A percentile compares a stretch with the other conserved stretches of the same genome.
Conservation (phyloP, 2,888 invertebrate species). For the Hirtodrosophila histrioides region DNA sequence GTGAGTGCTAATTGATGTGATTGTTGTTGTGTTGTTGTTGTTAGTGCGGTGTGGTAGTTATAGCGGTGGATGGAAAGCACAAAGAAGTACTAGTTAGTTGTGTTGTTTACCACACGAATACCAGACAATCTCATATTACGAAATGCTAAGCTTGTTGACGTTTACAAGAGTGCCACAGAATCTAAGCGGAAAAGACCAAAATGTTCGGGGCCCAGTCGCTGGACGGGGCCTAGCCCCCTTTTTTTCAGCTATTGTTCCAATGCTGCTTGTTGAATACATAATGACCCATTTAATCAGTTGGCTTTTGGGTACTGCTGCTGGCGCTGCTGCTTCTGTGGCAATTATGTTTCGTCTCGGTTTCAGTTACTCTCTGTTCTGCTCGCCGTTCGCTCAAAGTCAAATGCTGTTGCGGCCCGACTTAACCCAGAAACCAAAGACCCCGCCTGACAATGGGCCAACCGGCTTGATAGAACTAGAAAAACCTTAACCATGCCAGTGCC, state of each 20-base stretch:
- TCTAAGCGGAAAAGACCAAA: background rate
- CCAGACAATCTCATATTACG: conserved; percentile 7
- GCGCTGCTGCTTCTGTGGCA: conserved; percentile 37
- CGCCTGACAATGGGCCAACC: conserved; percentile 36
- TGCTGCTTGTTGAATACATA: conserved; percentile 32
- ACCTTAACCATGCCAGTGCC: conserved; percentile 56
- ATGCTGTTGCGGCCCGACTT: conserved; percentile 60
- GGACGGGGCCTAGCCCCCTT: conserved; percentile 17
- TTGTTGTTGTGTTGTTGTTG: conserved; percentile 15
- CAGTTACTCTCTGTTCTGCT: conserved; percentile 24
- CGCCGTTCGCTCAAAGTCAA: conserved; percentile 62
- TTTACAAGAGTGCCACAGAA: background rate
- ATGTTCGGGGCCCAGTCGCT: background rate
- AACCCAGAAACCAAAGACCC: conserved; percentile 64
- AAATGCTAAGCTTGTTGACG: conserved; percentile 27
- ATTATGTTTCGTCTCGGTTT: conserved; percentile 48
- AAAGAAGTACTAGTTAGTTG: conserved; percentile 33
- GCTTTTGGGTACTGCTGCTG: conserved; percentile 35
- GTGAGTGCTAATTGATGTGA: conserved; percentile 80
- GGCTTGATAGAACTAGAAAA: conserved; percentile 19
- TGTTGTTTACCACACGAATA: conserved; percentile 4
- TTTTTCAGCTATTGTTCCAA: background rate
- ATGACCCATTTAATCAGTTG: conserved; percentile 62
- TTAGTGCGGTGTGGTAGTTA: conserved; percentile 28
- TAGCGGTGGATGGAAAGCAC: conserved; percentile 18